phyloP scores from a whole-genome alignment of 2,888 invertebrate genomes.

The Carterocephalus palaemon region DNA sequence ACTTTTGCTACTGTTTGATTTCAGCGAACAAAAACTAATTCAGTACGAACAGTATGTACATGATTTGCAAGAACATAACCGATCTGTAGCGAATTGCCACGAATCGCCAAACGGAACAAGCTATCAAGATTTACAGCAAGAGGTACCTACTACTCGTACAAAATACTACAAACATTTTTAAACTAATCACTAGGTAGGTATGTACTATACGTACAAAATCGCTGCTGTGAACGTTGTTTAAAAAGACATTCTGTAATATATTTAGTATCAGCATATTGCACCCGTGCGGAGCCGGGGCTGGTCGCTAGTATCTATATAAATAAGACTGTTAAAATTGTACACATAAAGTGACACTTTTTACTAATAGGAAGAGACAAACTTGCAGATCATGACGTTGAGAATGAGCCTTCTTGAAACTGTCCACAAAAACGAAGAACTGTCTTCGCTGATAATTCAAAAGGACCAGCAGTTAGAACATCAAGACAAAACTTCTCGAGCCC shows the following conservation, averaged over 20 bases:
- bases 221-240: too few relatives aligned
- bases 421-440: conserved; percentile 68
- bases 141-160: conserved; percentile 48
- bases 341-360: too few relatives aligned
- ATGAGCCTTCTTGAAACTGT: conserved; percentile 65
- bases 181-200: too few relatives aligned
- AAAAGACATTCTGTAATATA: too few relatives aligned
- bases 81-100: conserved; percentile 46
- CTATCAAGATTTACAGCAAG: conserved; percentile 63
- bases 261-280: too few relatives aligned
- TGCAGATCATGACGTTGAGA: conserved; percentile 68
- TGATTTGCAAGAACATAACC: conserved; percentile 55
- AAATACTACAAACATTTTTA: neutral
- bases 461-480: conserved; percentile 80
- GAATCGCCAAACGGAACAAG: conserved; percentile 50
- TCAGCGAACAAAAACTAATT: conserved; percentile 67
- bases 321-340: too few relatives aligned
- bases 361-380: too few relatives aligned
- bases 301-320: too few relatives aligned
- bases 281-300: too few relatives aligned
- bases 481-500: conserved; percentile 79
- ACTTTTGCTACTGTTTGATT: conserved; percentile 27
- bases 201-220: too few relatives aligned
- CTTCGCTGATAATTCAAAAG: conserved; percentile 71
- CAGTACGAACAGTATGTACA: conserved; percentile 67